phyloP scores from a whole-genome alignment of 2,797 vertebrate species.

The Leuciscus waleckii region DNA sequence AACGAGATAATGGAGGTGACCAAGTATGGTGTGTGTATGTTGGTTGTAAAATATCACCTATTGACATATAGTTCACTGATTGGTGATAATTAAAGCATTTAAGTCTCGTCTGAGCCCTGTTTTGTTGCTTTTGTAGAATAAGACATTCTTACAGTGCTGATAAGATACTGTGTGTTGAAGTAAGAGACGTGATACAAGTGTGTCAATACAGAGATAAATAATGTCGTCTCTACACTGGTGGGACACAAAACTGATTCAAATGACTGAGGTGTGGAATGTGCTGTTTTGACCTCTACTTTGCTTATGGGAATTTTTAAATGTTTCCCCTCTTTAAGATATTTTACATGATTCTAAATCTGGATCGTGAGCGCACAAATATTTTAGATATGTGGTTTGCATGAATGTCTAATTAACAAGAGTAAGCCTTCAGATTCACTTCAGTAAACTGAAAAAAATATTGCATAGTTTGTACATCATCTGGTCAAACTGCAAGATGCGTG shows the following conservation, averaged over 20 bases:
- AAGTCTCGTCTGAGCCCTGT: neutral
- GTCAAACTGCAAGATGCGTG: neutral
- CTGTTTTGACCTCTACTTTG: neutral
- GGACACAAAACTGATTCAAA: neutral
- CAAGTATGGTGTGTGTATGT: slow-evolving; percentile 26
- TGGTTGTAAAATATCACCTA: neutral
- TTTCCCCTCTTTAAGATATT: neutral
- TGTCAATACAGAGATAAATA: neutral
- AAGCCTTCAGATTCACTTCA: neutral
- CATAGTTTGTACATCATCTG: slow-evolving; percentile 15
- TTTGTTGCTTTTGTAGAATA: neutral
- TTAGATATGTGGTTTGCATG: slow-evolving; percentile 1
- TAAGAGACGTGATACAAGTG: neutral
- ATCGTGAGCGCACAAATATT: neutral
- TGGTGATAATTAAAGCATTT: neutral
- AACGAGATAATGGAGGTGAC: neutral
- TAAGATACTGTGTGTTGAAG: slow-evolving; percentile 4
- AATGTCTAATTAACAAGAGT: slow-evolving; percentile 1
- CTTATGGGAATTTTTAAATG: neutral
- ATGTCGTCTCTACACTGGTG: neutral
- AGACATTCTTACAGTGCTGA: neutral
- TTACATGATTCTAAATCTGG: neutral
- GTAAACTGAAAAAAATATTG: neutral
- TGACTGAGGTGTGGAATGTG: slow-evolving; percentile 4
- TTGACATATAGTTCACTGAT: neutral